A percentile compares a stretch with the other conserved stretches of the same genome.
These are phyloP conservation scores for Ranitomeya imitator DNA, from an alignment of 2,113 vertebrate genomes.

Conservation along the genomic window DNA sequence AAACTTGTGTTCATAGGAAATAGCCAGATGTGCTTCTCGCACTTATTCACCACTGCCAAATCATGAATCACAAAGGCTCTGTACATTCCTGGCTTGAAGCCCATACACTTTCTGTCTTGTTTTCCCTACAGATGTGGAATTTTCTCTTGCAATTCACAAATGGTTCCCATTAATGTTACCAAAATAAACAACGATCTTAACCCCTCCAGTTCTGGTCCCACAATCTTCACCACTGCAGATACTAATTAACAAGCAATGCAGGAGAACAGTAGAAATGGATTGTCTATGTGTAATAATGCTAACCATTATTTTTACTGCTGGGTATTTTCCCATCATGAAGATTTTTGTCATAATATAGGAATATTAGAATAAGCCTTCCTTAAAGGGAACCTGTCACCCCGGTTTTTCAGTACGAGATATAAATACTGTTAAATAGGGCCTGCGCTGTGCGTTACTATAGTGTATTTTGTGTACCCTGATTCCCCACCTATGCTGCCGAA, in stretches of 20 bases:
- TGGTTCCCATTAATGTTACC: constrained; percentile 45
- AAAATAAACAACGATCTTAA: constrained; percentile 43
- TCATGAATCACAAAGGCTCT: constrained; percentile 35
- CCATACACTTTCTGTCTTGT: constrained; percentile 19
- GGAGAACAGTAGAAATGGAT: not conserved
- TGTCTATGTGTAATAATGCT: no score
- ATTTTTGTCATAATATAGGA: no score
- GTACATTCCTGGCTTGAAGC: constrained; percentile 6
- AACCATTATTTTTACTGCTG: not conserved
- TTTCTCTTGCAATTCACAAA: constrained; percentile 47
- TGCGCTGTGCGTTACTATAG: no score
- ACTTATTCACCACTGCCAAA: not conserved
- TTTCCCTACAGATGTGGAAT: constrained; percentile 38
- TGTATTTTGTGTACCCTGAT: no score
- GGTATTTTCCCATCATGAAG: not conserved
- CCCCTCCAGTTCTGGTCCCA: not conserved
- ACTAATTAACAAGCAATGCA: not conserved
- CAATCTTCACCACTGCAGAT: not conserved
- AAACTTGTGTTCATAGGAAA: constrained; percentile 20
- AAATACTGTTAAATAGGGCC: no score
- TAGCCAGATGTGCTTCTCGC: constrained; percentile 30
- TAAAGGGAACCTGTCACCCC: no score
- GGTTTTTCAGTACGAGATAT: no score
- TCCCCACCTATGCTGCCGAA: no score
- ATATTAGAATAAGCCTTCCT: no score